Conservation (phyloP, 2,797 vertebrate species). For the Centropyge bicolor region DNA sequence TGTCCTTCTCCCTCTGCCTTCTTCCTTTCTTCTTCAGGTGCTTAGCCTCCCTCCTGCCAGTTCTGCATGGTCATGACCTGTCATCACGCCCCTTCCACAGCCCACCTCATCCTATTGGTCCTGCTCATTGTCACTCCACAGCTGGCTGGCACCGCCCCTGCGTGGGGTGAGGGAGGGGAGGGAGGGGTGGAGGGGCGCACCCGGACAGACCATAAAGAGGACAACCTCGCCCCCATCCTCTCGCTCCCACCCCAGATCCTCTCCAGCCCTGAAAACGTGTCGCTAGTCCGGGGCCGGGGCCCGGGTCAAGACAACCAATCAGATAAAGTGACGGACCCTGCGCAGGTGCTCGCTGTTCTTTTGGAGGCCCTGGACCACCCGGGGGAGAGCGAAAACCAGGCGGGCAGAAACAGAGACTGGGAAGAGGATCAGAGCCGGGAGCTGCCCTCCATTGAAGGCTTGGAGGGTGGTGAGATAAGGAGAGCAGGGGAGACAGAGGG, state of each 20-base stretch:
- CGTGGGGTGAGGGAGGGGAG: constrained; percentile 74
- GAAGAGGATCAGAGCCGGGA: constrained; percentile 67
- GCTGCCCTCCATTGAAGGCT: constrained; percentile 57
- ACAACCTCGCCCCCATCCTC: constrained; percentile 74
- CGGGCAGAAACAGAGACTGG: constrained; percentile 64
- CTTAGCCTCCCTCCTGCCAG: constrained; percentile 85
- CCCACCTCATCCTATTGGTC: constrained; percentile 86
- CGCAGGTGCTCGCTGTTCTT: constrained; percentile 87
- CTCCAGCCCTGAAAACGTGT: constrained; percentile 61
- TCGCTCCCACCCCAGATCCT: constrained; percentile 64
- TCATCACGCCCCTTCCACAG: constrained; percentile 85
- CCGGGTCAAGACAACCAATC: constrained; percentile 77
- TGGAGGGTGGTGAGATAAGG: constrained; percentile 72
- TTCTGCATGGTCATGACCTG: constrained; percentile 90
- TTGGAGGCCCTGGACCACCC: constrained; percentile 87
- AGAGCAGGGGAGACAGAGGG: constrained; percentile 61
- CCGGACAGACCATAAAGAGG: constrained; percentile 77
- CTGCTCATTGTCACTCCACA: constrained; percentile 85
- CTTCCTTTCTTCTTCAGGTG: constrained; percentile 78
- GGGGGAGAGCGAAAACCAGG: constrained; percentile 56
- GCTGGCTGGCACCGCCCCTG: constrained; percentile 83
- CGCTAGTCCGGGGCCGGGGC: constrained; percentile 65
- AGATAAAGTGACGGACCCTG: constrained; percentile 84
- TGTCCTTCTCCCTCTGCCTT: constrained; percentile 47
- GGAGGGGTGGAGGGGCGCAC: constrained; percentile 83